Conservation (phyloP, 2,113 vertebrate genomes). For the Psilopsiagon aurifrons region DNA sequence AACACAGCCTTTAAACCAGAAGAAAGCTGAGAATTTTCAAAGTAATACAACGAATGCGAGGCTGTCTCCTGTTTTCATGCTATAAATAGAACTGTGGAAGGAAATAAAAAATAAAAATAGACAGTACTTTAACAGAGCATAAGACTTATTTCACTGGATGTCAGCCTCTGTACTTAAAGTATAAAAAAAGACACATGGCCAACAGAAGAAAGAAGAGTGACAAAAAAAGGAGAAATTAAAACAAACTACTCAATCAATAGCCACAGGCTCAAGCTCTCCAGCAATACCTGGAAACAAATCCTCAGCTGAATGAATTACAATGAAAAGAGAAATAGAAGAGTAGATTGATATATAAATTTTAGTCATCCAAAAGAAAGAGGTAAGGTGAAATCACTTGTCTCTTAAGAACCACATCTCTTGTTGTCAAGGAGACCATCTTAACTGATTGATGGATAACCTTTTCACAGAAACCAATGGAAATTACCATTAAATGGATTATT, state of each 20-base stretch:
- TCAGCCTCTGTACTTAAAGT: background rate
- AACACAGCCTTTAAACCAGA: background rate
- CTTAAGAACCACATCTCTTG: background rate
- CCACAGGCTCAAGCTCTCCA: background rate
- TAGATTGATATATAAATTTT: background rate
- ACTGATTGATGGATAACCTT: background rate
- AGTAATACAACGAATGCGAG: background rate
- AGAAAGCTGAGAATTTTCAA: background rate
- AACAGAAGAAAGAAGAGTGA: background rate
- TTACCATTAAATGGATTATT: background rate
- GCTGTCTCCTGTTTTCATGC: background rate
- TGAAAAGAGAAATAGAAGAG: background rate
- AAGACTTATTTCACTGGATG: background rate
- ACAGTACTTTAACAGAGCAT: background rate
- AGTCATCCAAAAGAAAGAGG: background rate
- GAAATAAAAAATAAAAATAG: background rate
- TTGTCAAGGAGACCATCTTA: background rate
- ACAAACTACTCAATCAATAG: background rate
- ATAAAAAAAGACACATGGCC: background rate
- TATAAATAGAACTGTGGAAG: background rate
- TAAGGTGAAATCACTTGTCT: background rate
- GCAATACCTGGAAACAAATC: background rate
- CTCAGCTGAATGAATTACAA: background rate
- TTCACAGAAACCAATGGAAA: background rate
- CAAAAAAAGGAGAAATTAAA: background rate